Evolutionary conservation across 2,888 invertebrate genomes (phyloP).

Genomic region (Athalia circularis): DNA sequence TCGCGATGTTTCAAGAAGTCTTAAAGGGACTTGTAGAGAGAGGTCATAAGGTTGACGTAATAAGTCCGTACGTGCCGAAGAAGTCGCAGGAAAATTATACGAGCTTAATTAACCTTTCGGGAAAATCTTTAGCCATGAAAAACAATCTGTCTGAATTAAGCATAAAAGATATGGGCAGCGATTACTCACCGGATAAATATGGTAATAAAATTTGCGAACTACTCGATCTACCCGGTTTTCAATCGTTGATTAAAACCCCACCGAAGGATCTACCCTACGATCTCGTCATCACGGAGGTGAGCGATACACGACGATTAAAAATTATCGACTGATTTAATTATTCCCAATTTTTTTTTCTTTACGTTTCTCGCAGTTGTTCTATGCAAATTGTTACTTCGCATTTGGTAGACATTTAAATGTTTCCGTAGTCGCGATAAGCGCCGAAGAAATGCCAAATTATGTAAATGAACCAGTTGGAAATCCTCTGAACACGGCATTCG

Average conservation of each 20-base stretch:
- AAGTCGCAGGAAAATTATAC: constrained; percentile 67
- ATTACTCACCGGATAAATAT: neutral
- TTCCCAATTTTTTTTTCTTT: neutral
- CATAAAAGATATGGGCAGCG: neutral
- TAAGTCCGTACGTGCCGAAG: constrained; percentile 69
- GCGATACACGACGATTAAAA: neutral
- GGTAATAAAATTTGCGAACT: constrained; percentile 53
- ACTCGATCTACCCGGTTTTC: constrained; percentile 49
- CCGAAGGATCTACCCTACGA: constrained; percentile 61
- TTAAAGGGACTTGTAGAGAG: constrained; percentile 72
- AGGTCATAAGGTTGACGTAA: constrained; percentile 74
- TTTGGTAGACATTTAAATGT: constrained; percentile 53
- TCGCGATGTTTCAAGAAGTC: constrained; percentile 73
- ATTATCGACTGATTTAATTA: neutral
- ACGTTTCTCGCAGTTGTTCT: constrained; percentile 43
- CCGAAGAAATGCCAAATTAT: constrained; percentile 46
- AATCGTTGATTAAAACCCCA: constrained; percentile 55
- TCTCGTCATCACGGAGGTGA: constrained; percentile 60
- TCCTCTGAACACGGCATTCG: constrained; percentile 48
- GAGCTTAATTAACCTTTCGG: constrained; percentile 64
- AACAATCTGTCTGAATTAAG: constrained; percentile 61
- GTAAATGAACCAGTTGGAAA: constrained; percentile 49
- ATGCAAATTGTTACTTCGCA: constrained; percentile 51
- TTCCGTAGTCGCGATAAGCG: constrained; percentile 50
- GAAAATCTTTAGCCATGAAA: constrained; percentile 52